A percentile compares a stretch with the other conserved stretches of the same genome.
Evolutionary conservation across 2,888 invertebrate species (phyloP).

Genomic region (Ptilodon capucinus): DNA sequence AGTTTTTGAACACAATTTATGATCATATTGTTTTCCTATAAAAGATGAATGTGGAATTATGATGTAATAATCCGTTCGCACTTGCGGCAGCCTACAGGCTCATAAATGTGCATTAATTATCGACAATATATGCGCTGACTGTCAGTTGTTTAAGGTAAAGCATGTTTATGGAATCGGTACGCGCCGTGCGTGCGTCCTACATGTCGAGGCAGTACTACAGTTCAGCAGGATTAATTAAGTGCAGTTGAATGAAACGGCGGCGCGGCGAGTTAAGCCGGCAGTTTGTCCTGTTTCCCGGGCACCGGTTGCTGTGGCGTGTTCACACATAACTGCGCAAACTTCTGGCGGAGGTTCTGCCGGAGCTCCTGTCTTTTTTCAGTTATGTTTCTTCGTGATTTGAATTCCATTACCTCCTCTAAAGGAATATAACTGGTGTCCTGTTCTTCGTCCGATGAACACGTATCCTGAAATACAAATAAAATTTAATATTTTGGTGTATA

Average conservation of each 20-base stretch:
- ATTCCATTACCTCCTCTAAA: constrained; percentile 93
- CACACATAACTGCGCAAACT: constrained; percentile 91
- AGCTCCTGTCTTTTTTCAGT: constrained; percentile 91
- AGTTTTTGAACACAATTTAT: constrained; percentile 13
- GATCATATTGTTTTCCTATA: constrained; percentile 20
- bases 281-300: constrained; percentile 43
- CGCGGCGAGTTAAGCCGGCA: constrained; percentile 41
- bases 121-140: neutral
- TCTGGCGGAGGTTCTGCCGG: constrained; percentile 90
- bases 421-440: constrained; percentile 92
- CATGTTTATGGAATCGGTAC: neutral
- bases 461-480: constrained; percentile 79
- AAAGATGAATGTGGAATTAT: constrained; percentile 12
- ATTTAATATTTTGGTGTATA: neutral
- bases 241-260: constrained; percentile 43
- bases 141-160: neutral
- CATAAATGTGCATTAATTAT: neutral
- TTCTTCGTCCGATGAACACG: constrained; percentile 90
- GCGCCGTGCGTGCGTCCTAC: neutral
- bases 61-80: neutral
- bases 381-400: constrained; percentile 91
- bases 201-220: neutral
- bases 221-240: constrained; percentile 20
- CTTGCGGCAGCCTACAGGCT: neutral
- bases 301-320: constrained; percentile 65